These are phyloP conservation scores for Artibeus lituratus DNA, from an alignment of 2,797 vertebrate genomes.

Conservation along the genomic window DNA sequence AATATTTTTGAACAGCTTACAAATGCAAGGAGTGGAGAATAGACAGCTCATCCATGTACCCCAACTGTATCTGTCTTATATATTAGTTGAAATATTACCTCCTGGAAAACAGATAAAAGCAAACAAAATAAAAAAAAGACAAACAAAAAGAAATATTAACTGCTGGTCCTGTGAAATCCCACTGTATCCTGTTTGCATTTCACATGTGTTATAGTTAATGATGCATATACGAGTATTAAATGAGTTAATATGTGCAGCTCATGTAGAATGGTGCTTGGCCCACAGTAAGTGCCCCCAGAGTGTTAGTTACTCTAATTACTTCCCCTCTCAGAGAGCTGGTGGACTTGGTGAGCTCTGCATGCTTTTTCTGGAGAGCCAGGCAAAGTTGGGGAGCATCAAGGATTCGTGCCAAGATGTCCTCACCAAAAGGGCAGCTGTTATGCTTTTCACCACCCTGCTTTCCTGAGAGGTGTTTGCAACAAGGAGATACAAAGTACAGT, in stretches of 20 bases:
- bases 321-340: neutral
- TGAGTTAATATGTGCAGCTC: neutral
- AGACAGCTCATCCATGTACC: neutral
- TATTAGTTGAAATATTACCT: neutral
- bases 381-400: neutral
- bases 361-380: neutral
- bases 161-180: neutral
- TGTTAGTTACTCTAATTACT: neutral
- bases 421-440: neutral
- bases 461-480: neutral
- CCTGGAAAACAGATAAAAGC: neutral
- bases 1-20: neutral
- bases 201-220: neutral
- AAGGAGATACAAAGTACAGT: neutral
- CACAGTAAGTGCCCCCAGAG: neutral
- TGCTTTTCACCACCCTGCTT: neutral
- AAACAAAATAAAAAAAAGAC: neutral
- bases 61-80: neutral
- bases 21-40: neutral
- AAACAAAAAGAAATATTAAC: neutral
- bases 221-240: neutral
- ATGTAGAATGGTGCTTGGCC: neutral
- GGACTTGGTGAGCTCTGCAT: neutral
- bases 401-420: neutral
- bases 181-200: neutral